These are phyloP conservation scores for Eustalomyia histrio DNA, from an alignment of 2,888 invertebrate genomes.

Conservation along the genomic window DNA sequence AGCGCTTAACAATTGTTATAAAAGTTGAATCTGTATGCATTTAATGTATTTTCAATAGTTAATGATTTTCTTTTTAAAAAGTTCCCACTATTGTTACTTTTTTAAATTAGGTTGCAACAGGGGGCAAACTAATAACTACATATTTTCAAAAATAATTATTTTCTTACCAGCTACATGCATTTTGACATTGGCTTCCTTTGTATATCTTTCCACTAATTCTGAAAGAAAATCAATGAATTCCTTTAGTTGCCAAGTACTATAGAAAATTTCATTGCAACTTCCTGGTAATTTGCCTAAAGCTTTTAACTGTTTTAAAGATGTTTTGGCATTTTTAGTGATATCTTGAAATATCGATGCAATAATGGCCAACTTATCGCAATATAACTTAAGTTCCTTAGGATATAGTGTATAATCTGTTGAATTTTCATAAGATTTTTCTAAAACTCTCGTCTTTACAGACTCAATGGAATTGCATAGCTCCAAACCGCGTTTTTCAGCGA, in stretches of 20 bases:
- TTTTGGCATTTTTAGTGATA: conserved; percentile 70
- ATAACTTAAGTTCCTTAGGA: conserved; percentile 70
- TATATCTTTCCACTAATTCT: conserved; percentile 71
- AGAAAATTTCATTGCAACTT: conserved; percentile 69
- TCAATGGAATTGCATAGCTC: conserved; percentile 75
- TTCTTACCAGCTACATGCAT: conserved; percentile 72
- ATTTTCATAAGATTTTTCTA: conserved; percentile 66
- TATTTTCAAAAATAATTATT: too few relatives aligned
- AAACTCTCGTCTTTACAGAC: conserved; percentile 72
- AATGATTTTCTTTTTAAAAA: too few relatives aligned
- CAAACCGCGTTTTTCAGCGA: conserved; percentile 75
- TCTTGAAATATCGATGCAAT: conserved; percentile 73
- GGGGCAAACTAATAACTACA: too few relatives aligned
- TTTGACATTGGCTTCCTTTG: conserved; percentile 72
- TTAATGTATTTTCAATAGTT: too few relatives aligned
- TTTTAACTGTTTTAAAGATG: conserved; percentile 71
- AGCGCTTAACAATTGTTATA: too few relatives aligned
- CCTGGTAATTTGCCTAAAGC: conserved; percentile 71
- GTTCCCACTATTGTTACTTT: too few relatives aligned
- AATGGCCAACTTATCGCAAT: conserved; percentile 74
- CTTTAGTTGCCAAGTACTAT: conserved; percentile 75
- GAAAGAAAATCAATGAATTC: conserved; percentile 71
- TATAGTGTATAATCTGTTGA: conserved; percentile 62
- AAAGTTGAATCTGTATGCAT: too few relatives aligned
- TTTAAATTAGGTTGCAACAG: too few relatives aligned